These are phyloP conservation scores for Toxotes jaculatrix DNA, from an alignment of 2,113 vertebrate species.

Conservation along the genomic window DNA sequence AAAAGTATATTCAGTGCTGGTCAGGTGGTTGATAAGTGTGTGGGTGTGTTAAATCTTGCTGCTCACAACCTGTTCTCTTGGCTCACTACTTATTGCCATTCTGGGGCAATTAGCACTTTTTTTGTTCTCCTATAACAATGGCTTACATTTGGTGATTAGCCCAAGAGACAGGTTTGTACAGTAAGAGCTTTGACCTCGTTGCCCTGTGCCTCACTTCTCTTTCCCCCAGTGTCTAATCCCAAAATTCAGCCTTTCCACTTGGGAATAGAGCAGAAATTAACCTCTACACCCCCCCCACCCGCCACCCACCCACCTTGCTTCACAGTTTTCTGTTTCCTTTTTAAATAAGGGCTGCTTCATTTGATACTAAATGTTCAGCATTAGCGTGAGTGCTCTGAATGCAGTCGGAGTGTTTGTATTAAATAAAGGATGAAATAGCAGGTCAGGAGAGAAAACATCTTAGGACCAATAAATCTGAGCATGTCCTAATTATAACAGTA, in stretches of 20 bases:
- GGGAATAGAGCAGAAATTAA: slow-evolving; percentile 32
- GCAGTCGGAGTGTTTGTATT: neutral
- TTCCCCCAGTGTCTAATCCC: slow-evolving; percentile 13
- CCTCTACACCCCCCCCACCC: slow-evolving; percentile 2
- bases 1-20: neutral
- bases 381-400: neutral
- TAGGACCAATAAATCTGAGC: neutral
- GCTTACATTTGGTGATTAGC: slow-evolving; percentile 33
- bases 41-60: neutral
- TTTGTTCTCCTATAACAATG: slow-evolving; percentile 30
- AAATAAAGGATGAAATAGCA: neutral
- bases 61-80: neutral
- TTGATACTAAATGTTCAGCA: neutral
- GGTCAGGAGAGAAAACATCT: neutral
- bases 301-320: neutral
- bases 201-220: slow-evolving; percentile 3
- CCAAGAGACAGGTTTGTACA: neutral
- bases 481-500: neutral
- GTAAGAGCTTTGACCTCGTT: slow-evolving; percentile 17
- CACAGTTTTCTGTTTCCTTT: slow-evolving; percentile 9
- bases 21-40: neutral
- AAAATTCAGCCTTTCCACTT: neutral
- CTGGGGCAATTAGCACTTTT: neutral
- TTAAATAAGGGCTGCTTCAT: neutral
- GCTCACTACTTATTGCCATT: neutral